A percentile compares a stretch with the other conserved stretches of the same genome.
Conservation (phyloP, 2,797 vertebrate genomes). For the Chelidonichthys spinosus region DNA sequence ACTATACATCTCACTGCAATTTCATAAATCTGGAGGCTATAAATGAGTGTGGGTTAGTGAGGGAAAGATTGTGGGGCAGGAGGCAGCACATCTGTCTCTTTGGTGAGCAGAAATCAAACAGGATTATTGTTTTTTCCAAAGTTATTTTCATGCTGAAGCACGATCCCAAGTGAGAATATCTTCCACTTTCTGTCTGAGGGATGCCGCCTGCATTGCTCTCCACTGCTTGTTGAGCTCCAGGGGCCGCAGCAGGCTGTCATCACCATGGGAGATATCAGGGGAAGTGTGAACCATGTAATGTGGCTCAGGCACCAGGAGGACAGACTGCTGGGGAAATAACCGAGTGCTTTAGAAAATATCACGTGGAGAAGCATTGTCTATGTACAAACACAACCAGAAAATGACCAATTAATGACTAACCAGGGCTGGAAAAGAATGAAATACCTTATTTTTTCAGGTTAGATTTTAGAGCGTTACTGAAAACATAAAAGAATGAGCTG, state of each 20-base stretch:
- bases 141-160: constrained; percentile 32
- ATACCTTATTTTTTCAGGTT: background rate
- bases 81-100: constrained; percentile 11
- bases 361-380: constrained; percentile 1
- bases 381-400: background rate
- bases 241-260: constrained; percentile 34
- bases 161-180: constrained; percentile 8
- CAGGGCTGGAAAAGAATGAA: background rate
- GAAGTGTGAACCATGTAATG: constrained; percentile 54
- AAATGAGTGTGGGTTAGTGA: constrained; percentile 25
- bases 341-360: constrained; percentile 13
- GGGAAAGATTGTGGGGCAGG: constrained; percentile 4
- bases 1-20: background rate
- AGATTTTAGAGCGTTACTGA: background rate
- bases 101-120: constrained; percentile 29
- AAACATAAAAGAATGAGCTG: background rate
- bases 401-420: constrained; percentile 6
- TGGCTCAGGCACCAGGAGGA: constrained; percentile 33
- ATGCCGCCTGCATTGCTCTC: constrained; percentile 21
- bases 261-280: constrained; percentile 34
- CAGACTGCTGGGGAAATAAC: constrained; percentile 44
- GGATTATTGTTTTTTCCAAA: constrained; percentile 32
- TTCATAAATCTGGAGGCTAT: constrained; percentile 20
- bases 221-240: constrained; percentile 29
- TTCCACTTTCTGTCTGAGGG: constrained; percentile 23